A percentile compares a stretch with the other conserved stretches of the same genome.
Conservation (phyloP, 2,113 vertebrate species). For the Aspidoscelis tigris region DNA sequence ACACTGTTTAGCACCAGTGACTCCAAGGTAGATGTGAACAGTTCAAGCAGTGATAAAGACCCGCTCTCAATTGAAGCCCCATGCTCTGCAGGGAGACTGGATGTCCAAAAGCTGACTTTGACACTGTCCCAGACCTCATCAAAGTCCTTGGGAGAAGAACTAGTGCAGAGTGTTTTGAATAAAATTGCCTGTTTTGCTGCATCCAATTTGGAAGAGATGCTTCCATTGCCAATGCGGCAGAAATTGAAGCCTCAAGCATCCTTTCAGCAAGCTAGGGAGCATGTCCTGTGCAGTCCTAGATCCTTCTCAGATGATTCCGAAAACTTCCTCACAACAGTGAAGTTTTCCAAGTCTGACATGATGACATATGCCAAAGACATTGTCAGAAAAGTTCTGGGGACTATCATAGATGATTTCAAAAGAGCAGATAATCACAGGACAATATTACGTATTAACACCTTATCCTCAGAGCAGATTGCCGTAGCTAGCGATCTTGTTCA, state of each 20-base stretch:
- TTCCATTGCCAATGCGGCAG: neutral
- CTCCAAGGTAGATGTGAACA: neutral
- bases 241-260: neutral
- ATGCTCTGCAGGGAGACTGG: neutral
- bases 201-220: slow-evolving; percentile 22
- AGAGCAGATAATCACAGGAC: slow-evolving; percentile 28
- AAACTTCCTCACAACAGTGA: neutral
- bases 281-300: neutral
- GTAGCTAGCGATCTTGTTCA: slow-evolving; percentile 1
- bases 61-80: neutral
- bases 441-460: slow-evolving; percentile 1
- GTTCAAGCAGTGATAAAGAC: neutral
- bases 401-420: slow-evolving; percentile 19
- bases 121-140: neutral
- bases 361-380: slow-evolving; percentile 21
- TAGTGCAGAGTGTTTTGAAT: slow-evolving; percentile 23
- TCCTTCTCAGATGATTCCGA: slow-evolving; percentile 4
- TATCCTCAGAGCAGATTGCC: slow-evolving; percentile 20
- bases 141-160: slow-evolving; percentile 24
- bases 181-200: slow-evolving; percentile 27
- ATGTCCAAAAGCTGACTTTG: slow-evolving; percentile 18
- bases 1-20: slow-evolving; percentile 10
- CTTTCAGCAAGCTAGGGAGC: neutral
- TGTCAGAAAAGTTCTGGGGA: slow-evolving; percentile 23
- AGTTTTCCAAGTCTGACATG: slow-evolving; percentile 26